Base-by-base conservation (phyloP, 2,797 vertebrate genomes). In the Xiphorhynchus erythropygius region DNA sequence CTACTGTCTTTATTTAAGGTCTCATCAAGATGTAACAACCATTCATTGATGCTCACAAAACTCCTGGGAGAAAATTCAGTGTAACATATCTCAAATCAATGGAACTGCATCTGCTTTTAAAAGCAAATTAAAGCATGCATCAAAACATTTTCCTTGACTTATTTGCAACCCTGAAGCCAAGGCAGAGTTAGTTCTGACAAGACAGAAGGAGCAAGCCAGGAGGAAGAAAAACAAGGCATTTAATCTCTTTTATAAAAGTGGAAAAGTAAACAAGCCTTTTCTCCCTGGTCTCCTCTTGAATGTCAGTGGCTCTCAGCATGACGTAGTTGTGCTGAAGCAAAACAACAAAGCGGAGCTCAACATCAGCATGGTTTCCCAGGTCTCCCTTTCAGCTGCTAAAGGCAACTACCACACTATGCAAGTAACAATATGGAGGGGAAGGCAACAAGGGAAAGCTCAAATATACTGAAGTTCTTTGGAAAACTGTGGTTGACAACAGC, bases 301-400 rank as follows among this genome's bases (percentile, higher is more conserved):
- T 32, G n/a, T 55, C 44, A 56, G 39, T 7, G 27, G 77, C 39
- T 13, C 68, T 74, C 70, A 57, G 50, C 50, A 65, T 30, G 73
- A 42, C 0, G 4, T 55, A 28, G 7, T 35, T 0, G 0, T 57
- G 57, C 64, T 77, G 47, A 35, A 56, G n/a, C 55, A 75, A n/a
- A 56, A 21, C 32, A 70, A 24, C 2, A 2, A 64, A 65, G 60
- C 32, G 57, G 59, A 47, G 22, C 18, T 41, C 82, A 81, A 32
- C 41, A 30, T 37, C 28, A 73, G 37, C 13, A 7, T 2, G 22
- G 49, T 24, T 32, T 89, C 39, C 42, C 13, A 42, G 75, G 55
- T 73, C 33, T 82, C 14, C 12, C 24, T 15, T 71, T 71, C 35
- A 37, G 44, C 22, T 41, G 5, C 28, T n/a, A 65, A 41, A 64